Evolutionary conservation across 1,140 invertebrate species (phyloP), one percentile per base, ranked within the genome.

Genomic region (Tetramorium parvispinum): DNA sequence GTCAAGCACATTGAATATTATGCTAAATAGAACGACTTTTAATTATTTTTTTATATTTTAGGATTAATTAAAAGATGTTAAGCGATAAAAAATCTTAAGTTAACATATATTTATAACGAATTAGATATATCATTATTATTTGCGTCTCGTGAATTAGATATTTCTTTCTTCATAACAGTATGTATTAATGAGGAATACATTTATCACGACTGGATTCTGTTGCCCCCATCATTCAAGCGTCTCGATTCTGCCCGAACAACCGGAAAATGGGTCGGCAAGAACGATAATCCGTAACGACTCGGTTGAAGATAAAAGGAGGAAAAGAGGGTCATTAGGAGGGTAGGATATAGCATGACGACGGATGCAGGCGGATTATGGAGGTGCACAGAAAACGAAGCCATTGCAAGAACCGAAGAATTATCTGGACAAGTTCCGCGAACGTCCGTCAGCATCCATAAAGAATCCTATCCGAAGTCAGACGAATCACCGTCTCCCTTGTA

Each of bases 271-370:
- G 68, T 71, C 81, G 68, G 66, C 53, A 40, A 75, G 53, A 71
- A 75, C 53, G 81, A 83, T 75, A 83, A 59, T 83, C 55, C 81
- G 77, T 81, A 81, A 81, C 77, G 77, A 83, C 70, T 61, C 32
- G 59, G 46, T 49, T n/a, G 46, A 78, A 78, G 57, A 85, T 63
- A 85, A 85, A 85, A 77, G 73, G 32, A 85, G 32, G 59, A 85
- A 51, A 78, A 37, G 32, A 77, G 46, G 59, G 32, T 65, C 27
- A 77, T 76, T 63, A 77, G 27, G 46, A 61, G 24, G 46, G 18
- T 51, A 85, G 73, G 40, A 63, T 63, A 77, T 76, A 65, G 71
- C 18, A 49, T 40, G 70, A 61, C 53, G 70, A 83, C 66, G 40
- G 73, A 78, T 51, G 82, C 57, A 63, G 82, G 24, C 53, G 82